Percentiles rank a stretch among this genome's conserved stretches.
Conservation (phyloP, 2,888 invertebrate species). For the Vanessa cardui region DNA sequence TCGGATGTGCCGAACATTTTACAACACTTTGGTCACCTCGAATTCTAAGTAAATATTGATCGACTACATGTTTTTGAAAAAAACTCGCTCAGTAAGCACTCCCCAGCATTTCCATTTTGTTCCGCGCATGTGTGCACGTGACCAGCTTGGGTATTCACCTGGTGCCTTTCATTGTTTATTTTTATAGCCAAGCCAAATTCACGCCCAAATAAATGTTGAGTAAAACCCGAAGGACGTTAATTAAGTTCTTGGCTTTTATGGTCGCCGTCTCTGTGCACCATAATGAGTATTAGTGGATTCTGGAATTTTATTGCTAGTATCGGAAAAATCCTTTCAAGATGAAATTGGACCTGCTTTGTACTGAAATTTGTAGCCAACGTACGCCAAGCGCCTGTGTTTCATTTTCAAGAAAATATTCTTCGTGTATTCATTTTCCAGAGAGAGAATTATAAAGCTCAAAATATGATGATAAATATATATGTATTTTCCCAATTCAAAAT, state of each 20-base stretch:
- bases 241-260: slow-evolving; percentile 76
- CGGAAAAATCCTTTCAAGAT: slow-evolving; percentile 29
- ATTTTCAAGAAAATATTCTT: background rate
- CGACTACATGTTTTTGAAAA: slow-evolving; percentile 17
- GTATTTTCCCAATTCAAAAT: too few relatives aligned
- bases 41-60: slow-evolving; percentile 20
- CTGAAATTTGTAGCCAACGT: slow-evolving; percentile 19
- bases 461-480: too few relatives aligned
- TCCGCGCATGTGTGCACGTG: slow-evolving; percentile 39
- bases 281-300: slow-evolving; percentile 59
- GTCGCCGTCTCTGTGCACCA: slow-evolving; percentile 47
- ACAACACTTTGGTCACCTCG: slow-evolving; percentile 4
- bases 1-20: background rate
- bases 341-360: slow-evolving; percentile 19
- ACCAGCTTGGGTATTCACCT: slow-evolving; percentile 49
- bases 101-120: slow-evolving; percentile 25
- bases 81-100: slow-evolving; percentile 24
- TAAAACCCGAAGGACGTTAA: slow-evolving; percentile 65
- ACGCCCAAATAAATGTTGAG: slow-evolving; percentile 72
- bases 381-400: background rate
- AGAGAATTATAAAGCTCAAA: too few relatives aligned
- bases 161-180: slow-evolving; percentile 70
- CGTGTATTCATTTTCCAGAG: background rate
- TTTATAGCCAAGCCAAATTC: slow-evolving; percentile 71
- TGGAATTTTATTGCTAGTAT: slow-evolving; percentile 33